Evolutionary conservation across 2,888 invertebrate species (phyloP).

Genomic region (Agonopterix alstromeriana): DNA sequence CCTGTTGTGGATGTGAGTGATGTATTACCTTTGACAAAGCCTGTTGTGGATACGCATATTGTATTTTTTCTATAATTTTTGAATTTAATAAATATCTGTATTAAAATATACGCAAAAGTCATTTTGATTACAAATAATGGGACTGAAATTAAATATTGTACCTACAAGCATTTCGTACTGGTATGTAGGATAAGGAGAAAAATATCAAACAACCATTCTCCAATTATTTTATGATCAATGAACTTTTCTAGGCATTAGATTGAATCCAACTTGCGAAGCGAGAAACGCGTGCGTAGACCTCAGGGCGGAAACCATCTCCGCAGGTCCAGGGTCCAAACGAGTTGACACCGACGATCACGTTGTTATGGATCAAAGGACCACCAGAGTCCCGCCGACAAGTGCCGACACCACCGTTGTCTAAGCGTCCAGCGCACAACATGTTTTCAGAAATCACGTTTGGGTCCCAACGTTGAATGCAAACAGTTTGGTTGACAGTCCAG

Average conservation of each 20-base stretch:
- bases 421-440: slow-evolving; percentile 32
- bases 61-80: too few relatives aligned
- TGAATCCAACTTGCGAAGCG: neutral
- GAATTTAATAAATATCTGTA: too few relatives aligned
- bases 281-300: neutral
- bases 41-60: too few relatives aligned
- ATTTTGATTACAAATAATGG: too few relatives aligned
- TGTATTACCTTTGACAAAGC: too few relatives aligned
- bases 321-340: slow-evolving; percentile 27
- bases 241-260: neutral
- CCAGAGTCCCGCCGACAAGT: slow-evolving; percentile 41
- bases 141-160: too few relatives aligned
- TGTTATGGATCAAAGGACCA: slow-evolving; percentile 37
- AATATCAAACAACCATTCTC: too few relatives aligned
- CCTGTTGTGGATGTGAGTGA: too few relatives aligned
- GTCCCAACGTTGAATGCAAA: slow-evolving; percentile 18
- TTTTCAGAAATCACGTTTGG: slow-evolving; percentile 21
- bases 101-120: too few relatives aligned
- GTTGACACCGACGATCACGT: slow-evolving; percentile 33
- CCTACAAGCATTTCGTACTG: too few relatives aligned
- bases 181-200: too few relatives aligned
- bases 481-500: neutral
- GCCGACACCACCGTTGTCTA: slow-evolving; percentile 37
- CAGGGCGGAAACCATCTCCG: neutral
- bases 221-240: neutral